Evolutionary conservation across 2,797 vertebrate genomes (phyloP).

Genomic region (Schizopygopsis pylzovi): DNA sequence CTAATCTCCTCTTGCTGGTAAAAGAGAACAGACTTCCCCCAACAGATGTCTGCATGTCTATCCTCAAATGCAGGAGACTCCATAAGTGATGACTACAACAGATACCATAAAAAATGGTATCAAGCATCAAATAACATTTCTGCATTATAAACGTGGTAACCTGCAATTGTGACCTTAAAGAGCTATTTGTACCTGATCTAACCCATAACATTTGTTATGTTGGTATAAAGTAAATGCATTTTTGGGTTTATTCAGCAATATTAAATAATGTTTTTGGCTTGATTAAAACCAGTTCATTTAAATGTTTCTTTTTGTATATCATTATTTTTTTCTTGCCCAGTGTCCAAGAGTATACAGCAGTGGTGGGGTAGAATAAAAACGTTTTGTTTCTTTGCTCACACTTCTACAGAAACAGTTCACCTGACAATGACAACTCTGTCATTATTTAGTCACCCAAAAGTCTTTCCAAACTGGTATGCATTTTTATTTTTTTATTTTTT

Average conservation of each 20-base stretch:
- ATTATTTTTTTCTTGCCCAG: background rate
- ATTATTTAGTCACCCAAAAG: background rate
- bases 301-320: background rate
- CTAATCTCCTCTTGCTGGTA: conserved; percentile 40
- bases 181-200: background rate
- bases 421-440: background rate
- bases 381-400: background rate
- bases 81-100: conserved; percentile 31
- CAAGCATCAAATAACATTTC: background rate
- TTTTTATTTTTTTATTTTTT: no score
- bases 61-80: conserved; percentile 33
- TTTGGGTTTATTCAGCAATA: background rate
- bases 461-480: no score
- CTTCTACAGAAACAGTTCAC: background rate
- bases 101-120: conserved; percentile 9
- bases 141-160: background rate
- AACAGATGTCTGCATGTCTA: conserved; percentile 24
- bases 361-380: no score
- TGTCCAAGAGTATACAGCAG: background rate
- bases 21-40: conserved; percentile 23
- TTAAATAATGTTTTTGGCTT: background rate
- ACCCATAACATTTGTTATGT: background rate
- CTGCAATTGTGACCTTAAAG: background rate
- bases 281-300: background rate
- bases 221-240: background rate